Percentiles rank a stretch among this genome's conserved stretches.
These are phyloP conservation scores for Equus przewalskii DNA, from an alignment of 2,113 vertebrate species.

Conservation along the genomic window DNA sequence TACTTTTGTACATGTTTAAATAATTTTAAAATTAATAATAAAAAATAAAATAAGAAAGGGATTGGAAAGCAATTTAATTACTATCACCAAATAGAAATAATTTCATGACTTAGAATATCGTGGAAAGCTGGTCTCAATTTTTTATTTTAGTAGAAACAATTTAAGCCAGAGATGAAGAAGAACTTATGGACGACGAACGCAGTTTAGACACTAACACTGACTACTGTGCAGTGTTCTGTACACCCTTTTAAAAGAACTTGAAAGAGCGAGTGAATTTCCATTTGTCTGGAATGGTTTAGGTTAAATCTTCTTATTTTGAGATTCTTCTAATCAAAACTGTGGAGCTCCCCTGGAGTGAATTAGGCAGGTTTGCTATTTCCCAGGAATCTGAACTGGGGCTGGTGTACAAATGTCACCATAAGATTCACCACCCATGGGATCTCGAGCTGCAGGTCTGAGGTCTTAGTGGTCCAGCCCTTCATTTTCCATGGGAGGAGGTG, in stretches of 20 bases:
- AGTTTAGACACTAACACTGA: neutral
- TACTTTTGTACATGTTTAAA: neutral
- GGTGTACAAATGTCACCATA: neutral
- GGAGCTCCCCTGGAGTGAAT: neutral
- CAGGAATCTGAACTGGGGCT: neutral
- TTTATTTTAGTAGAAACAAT: constrained; percentile 31
- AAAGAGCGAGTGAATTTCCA: neutral
- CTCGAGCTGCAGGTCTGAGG: neutral
- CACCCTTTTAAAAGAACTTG: neutral
- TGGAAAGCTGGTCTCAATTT: constrained; percentile 33
- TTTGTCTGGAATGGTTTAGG: constrained; percentile 38
- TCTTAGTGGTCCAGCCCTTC: neutral
- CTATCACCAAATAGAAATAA: constrained; percentile 16
- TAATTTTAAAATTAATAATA: constrained; percentile 41
- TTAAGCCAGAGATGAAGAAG: neutral
- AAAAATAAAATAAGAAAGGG: constrained; percentile 21
- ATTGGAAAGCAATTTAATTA: constrained; percentile 29
- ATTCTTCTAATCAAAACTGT: constrained; percentile 43
- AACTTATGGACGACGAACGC: neutral
- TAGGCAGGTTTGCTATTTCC: neutral
- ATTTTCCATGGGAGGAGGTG: neutral
- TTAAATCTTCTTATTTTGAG: neutral
- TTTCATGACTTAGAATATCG: neutral
- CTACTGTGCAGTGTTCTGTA: neutral
- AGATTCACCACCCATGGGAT: neutral